Percentiles rank a stretch among this genome's conserved stretches.
phyloP scores from a whole-genome alignment of 2,888 invertebrate genomes.

The Clostera curtula region DNA sequence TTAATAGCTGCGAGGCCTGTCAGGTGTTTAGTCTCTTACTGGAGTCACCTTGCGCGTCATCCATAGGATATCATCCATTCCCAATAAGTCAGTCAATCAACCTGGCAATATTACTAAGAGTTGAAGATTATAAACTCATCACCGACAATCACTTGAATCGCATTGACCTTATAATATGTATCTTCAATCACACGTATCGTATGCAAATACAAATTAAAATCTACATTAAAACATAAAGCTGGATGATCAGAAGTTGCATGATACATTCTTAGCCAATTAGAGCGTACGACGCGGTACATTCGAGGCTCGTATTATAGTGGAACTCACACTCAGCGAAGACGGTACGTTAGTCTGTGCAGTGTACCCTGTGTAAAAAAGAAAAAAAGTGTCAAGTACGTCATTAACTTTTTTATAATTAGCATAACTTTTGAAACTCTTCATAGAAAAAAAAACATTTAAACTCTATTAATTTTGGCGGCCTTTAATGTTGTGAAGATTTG shows the following conservation, averaged over 20 bases:
- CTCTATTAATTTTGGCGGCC: too few relatives aligned
- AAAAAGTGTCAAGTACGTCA: slow-evolving; percentile 1
- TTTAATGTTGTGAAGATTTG: too few relatives aligned
- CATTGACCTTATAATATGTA: slow-evolving; percentile 12
- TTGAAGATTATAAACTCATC: too few relatives aligned
- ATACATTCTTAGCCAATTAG: slow-evolving; percentile 67
- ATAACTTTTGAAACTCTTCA: too few relatives aligned
- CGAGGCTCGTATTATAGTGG: slow-evolving; percentile 39
- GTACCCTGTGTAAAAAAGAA: slow-evolving; percentile 16
- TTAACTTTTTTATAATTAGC: not conserved
- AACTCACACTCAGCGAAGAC: slow-evolving; percentile 51
- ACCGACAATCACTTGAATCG: not conserved
- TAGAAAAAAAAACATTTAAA: too few relatives aligned
- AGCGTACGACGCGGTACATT: slow-evolving; percentile 53
- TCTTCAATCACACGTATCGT: slow-evolving; percentile 18
- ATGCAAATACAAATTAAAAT: slow-evolving; percentile 20
- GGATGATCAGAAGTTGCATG: slow-evolving; percentile 47
- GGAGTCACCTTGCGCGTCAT: too few relatives aligned
- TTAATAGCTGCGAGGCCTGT: too few relatives aligned
- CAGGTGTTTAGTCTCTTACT: too few relatives aligned
- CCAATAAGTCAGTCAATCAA: too few relatives aligned
- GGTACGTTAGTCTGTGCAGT: slow-evolving; percentile 36
- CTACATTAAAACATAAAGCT: slow-evolving; percentile 24
- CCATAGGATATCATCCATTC: too few relatives aligned
- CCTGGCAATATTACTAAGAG: too few relatives aligned